A percentile compares a stretch with the other conserved stretches of the same genome.
phyloP scores from a whole-genome alignment of 92 coral and sea anemone genomes.

The Montipora capitata region DNA sequence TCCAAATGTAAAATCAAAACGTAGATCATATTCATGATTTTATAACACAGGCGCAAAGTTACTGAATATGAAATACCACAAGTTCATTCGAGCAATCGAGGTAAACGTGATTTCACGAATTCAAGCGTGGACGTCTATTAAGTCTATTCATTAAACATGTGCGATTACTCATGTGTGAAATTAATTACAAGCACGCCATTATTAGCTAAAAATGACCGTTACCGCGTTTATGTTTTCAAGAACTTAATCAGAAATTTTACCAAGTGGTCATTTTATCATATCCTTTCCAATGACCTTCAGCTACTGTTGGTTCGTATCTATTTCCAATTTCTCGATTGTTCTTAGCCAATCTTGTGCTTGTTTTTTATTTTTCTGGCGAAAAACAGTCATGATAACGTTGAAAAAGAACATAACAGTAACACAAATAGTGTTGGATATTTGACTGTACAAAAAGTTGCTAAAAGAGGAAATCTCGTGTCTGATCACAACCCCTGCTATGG shows the following conservation, averaged over 20 bases:
- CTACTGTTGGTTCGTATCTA: no score
- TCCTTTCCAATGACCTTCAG: not conserved
- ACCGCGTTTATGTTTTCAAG: not conserved
- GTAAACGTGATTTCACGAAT: conserved; percentile 40
- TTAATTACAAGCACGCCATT: conserved; percentile 48
- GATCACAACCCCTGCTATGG: no score
- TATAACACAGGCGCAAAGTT: conserved; percentile 31
- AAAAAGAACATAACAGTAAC: conserved; percentile 7
- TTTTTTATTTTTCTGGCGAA: no score
- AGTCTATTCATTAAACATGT: conserved; percentile 48
- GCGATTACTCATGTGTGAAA: conserved; percentile 41
- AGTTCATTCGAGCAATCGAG: not conserved
- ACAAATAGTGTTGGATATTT: not conserved
- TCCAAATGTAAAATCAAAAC: not conserved
- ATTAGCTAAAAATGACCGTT: conserved; percentile 6
- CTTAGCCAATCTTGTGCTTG: not conserved
- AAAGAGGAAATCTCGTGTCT: not conserved
- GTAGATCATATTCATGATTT: not conserved
- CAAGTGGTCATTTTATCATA: not conserved
- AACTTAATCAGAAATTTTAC: not conserved
- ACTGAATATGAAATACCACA: conserved; percentile 25
- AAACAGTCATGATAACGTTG: not conserved
- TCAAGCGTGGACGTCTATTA: conserved; percentile 40
- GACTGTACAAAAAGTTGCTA: not conserved
- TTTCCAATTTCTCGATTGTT: no score